Evolutionary conservation across 2,888 invertebrate species (phyloP), one percentile per base, ranked within the genome.

Genomic region (Pyrgus malvae): DNA sequence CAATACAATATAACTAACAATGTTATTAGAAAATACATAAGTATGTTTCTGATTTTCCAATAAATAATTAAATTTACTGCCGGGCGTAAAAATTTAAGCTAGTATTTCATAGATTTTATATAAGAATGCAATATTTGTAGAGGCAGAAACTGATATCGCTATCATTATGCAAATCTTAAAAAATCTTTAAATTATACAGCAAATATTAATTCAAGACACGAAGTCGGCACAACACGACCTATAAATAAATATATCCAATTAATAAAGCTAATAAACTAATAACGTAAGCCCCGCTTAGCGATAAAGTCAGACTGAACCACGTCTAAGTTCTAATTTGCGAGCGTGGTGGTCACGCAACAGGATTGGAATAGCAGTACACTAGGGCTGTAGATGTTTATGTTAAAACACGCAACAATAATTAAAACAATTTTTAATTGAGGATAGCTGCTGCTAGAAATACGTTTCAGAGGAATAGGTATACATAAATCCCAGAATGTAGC

Each of bases 181-280:
- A 23, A 23, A 23, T 7, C 23, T 23, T 7, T 16, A 16, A 17
- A 14, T 16, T 8, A 16, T 16, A 37, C 29, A 6, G 25, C 9
- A 17, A 45, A 21, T 21, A 21, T 19, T 3, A 17, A 45, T 21
- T 21, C 21, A 12, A 12, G 27, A 17, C 27, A 27, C 27, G 27
- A 27, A 37, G 31, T 11, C n/a, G 25, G 14, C 21, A 11, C 16
- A 29, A 17, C 2, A 17, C 23, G 3, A 9, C 9, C 27, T 9
- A 27, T 27, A 27, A 27, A 42, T 40, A 50, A 42, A 50, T 35
- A 42, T 35, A 41, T 49, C 14, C 31, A 49, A 49, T 41, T 31
- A 50, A 35, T 35, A 25, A 21, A 31, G 25, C 29, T 45, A 44
- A 53, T 53, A 53, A 53, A 37, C 44, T 45, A 29, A 53, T 53